phyloP scores from a whole-genome alignment of 2,888 invertebrate species.

The Gari tellinella region DNA sequence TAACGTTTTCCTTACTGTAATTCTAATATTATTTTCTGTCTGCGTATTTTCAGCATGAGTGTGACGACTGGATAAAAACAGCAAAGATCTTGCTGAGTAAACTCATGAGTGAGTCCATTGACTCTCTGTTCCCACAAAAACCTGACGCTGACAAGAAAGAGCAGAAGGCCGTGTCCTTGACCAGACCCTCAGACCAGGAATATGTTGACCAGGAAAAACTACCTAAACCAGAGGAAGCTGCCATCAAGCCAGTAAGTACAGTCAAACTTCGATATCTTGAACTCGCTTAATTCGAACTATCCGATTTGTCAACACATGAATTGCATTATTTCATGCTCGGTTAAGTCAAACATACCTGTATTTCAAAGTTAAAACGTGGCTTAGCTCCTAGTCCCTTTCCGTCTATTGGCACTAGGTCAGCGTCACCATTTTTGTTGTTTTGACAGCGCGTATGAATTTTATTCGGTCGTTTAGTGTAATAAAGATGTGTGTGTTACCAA shows the following conservation, averaged over 20 bases:
- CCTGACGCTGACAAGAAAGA: conserved; percentile 50
- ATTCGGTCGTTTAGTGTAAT: no score
- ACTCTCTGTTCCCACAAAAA: conserved; percentile 69
- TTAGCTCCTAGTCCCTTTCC: no score
- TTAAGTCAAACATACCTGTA: no score
- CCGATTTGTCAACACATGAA: no score
- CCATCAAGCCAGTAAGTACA: conserved; percentile 16
- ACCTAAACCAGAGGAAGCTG: conserved; percentile 38
- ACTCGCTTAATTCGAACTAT: background rate
- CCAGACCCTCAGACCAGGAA: conserved; percentile 39
- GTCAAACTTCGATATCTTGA: background rate
- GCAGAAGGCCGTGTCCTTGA: conserved; percentile 39
- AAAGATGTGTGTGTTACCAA: no score
- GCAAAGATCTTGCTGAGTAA: conserved; percentile 80
- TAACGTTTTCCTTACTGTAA: background rate
- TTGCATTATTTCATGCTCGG: no score
- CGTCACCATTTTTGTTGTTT: no score
- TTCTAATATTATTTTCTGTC: background rate
- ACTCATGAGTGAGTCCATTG: conserved; percentile 73
- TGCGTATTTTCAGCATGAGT: conserved; percentile 72
- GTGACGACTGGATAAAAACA: conserved; percentile 81
- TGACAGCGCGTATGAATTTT: no score
- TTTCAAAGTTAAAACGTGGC: no score
- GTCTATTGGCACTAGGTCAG: no score
- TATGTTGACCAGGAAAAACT: conserved; percentile 59